Evolutionary conservation across 2,888 invertebrate genomes (phyloP), one percentile per base, ranked within the genome.

Genomic region (Anticlea derivata): DNA sequence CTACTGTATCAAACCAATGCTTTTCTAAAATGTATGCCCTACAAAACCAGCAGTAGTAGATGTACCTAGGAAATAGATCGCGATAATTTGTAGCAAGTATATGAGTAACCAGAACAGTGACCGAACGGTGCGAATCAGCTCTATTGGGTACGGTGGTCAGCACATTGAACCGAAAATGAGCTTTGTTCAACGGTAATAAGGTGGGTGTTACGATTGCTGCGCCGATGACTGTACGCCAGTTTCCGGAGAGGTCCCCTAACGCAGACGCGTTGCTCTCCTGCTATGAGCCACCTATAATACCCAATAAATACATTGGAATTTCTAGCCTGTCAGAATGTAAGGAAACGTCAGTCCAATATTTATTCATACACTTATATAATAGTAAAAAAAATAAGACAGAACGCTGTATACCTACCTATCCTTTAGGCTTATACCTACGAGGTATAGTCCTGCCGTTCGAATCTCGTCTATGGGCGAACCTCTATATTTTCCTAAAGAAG

Each of bases 71-170:
- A 62, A 62, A 62, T 50, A 60, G 56, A 54, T 56, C 46, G 54
- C 52, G 50, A 62, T 62, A 55, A 60, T 60, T 58, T 56, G 58
- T 52, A 50, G 33, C 57, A 50, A 56, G 57, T 58, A 60, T 62
- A 60, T 67, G 72, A 73, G 74, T 84, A 87, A 85, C 83, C 78
- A 85, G 88, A 85, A 85, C 88, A 87, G 86, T 87, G 88, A 87
- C 87, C 87, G 86, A 75, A 79, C 75, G 71, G 68, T 78, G 78
- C 80, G 73, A 83, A 86, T 85, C 86, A 82, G 77, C 79, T 81
- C 78, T 81, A 84, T 83, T 84, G 86, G 82, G 78, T 69, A 72
- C 75, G 69, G 71, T 78, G 68, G 10, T 31, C 48, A 40, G 39
- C 53, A 26, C 34, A 48, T 34, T 41, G 43, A 34, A 24, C 20